Evolutionary conservation across 2,797 vertebrate genomes (phyloP).

Genomic region (Trachops cirrhosus): DNA sequence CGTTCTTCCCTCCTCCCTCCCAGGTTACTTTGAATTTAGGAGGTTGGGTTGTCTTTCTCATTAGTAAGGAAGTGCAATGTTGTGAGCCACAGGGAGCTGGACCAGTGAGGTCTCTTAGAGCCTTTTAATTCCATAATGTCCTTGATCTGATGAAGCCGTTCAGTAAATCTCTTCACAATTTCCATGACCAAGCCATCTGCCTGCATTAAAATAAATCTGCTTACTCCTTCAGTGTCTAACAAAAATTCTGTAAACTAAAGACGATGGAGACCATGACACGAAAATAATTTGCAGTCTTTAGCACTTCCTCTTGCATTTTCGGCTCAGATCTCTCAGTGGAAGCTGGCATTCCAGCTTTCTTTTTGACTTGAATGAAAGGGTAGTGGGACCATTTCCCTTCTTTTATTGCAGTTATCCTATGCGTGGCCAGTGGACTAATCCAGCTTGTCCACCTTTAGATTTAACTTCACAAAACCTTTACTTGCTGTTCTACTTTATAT

Average conservation of each 20-base stretch:
- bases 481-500: not conserved
- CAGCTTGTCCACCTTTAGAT: not conserved
- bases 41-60: slow-evolving; percentile 1
- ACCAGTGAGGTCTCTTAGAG: slow-evolving; percentile 41
- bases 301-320: slow-evolving; percentile 51
- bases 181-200: slow-evolving; percentile 73
- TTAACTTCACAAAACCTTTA: not conserved
- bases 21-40: not conserved
- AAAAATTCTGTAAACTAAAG: slow-evolving; percentile 66
- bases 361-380: not conserved
- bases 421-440: not conserved
- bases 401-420: not conserved
- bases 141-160: slow-evolving; percentile 71
- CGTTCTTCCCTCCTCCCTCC: not conserved
- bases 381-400: not conserved
- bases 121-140: slow-evolving; percentile 74
- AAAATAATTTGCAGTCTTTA: slow-evolving; percentile 67
- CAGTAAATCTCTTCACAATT: slow-evolving; percentile 72
- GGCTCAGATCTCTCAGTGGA: slow-evolving; percentile 17
- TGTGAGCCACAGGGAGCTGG: slow-evolving; percentile 27
- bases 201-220: slow-evolving; percentile 77
- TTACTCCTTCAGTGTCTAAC: slow-evolving; percentile 61
- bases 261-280: slow-evolving; percentile 46
- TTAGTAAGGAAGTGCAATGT: slow-evolving; percentile 41
- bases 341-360: not conserved